phyloP scores from a whole-genome alignment of 2,888 invertebrate genomes.

The Lamellibrachia columna region DNA sequence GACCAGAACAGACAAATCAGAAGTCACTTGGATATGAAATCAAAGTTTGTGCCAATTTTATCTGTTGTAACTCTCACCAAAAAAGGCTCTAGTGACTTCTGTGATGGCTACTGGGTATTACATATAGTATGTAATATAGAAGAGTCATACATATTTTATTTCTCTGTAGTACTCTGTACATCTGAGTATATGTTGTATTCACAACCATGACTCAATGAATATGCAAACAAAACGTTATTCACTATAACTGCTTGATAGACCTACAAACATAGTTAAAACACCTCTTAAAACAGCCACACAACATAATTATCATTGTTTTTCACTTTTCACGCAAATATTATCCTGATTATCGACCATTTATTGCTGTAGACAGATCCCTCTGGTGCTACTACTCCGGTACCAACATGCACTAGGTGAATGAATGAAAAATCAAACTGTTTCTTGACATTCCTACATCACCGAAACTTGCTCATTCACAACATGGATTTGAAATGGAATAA shows the following conservation, averaged over 20 bases:
- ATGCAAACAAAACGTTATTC: background rate
- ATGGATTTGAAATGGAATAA: too few relatives aligned
- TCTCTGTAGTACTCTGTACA: background rate
- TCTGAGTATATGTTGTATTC: background rate
- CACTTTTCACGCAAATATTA: too few relatives aligned
- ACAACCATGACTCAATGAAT: background rate
- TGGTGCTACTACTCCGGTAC: too few relatives aligned
- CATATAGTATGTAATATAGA: background rate
- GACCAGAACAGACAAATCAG: background rate
- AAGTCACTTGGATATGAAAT: background rate
- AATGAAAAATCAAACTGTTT: too few relatives aligned
- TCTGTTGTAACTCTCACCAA: background rate
- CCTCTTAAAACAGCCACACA: too few relatives aligned
- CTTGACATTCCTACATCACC: too few relatives aligned
- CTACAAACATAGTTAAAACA: background rate
- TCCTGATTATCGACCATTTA: too few relatives aligned
- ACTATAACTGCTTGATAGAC: background rate
- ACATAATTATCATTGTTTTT: too few relatives aligned
- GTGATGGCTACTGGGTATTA: background rate
- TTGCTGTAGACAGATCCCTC: too few relatives aligned
- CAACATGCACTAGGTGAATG: too few relatives aligned
- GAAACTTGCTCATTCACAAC: too few relatives aligned
- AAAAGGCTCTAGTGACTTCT: background rate
- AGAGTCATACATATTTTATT: background rate
- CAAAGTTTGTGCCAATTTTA: background rate